These are phyloP conservation scores for Panagrolaimus sp. DNA, from an alignment of 1,140 invertebrate genomes.

Conservation along the genomic window DNA sequence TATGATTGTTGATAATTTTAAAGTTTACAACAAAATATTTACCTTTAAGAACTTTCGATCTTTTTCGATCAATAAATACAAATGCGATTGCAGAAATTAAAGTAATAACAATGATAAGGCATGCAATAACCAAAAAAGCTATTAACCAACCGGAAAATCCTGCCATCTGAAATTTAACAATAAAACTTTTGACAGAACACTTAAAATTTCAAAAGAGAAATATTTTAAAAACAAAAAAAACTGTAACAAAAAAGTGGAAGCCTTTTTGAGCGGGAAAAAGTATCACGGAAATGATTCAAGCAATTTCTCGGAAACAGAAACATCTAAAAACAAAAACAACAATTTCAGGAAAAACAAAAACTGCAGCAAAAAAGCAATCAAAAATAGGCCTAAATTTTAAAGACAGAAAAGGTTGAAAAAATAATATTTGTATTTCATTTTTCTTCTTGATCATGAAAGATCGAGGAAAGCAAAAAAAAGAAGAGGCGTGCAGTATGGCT, in stretches of 20 bases:
- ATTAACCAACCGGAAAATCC: not conserved
- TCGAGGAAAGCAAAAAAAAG: too few species aligned
- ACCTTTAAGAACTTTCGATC: not conserved
- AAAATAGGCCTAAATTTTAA: not conserved
- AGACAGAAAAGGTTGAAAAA: too few species aligned
- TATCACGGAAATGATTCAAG: not conserved
- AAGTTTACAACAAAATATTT: too few species aligned
- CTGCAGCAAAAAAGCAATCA: not conserved
- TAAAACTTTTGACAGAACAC: not conserved
- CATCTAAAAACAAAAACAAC: not conserved
- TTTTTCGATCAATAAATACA: not conserved
- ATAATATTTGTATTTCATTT: too few species aligned
- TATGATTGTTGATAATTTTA: too few species aligned
- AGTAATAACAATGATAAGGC: not conserved
- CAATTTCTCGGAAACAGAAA: not conserved
- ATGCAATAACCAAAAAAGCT: not conserved
- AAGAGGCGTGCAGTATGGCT: too few species aligned
- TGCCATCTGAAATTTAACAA: not conserved
- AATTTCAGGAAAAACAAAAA: not conserved
- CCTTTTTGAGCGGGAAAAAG: too few species aligned
- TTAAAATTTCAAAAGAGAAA: too few species aligned
- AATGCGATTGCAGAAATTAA: not conserved
- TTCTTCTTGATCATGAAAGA: too few species aligned
- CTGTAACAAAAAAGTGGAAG: too few species aligned
- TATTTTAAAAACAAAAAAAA: too few species aligned